phyloP scores from a whole-genome alignment of 1,140 invertebrate genomes.

The Gonatopus flavifemur region DNA sequence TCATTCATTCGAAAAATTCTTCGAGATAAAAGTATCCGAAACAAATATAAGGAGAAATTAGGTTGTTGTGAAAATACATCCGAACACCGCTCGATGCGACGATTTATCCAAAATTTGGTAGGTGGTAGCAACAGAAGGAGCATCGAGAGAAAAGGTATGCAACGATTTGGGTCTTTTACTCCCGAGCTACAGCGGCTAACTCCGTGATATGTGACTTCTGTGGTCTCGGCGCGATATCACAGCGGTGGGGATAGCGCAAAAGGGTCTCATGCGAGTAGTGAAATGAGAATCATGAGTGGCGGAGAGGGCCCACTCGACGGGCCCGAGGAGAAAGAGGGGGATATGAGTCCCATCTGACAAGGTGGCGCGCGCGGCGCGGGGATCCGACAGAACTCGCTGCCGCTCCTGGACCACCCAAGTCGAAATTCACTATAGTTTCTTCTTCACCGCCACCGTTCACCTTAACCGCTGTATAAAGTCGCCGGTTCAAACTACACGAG shows the following conservation, averaged over 20 bases:
- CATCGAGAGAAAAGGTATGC: not conserved
- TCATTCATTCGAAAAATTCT: no score
- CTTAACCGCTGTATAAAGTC: no score
- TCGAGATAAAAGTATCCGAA: no score
- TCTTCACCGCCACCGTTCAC: slow-evolving; percentile 32
- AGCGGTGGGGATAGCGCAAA: not conserved
- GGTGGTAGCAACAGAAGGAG: not conserved
- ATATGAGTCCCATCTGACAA: slow-evolving; percentile 33
- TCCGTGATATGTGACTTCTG: slow-evolving; percentile 8
- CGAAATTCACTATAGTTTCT: slow-evolving; percentile 54
- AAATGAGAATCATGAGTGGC: slow-evolving; percentile 3
- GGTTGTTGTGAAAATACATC: no score
- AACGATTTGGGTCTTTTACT: no score
- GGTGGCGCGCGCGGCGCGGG: slow-evolving; percentile 51
- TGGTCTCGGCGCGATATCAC: no score
- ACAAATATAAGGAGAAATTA: no score
- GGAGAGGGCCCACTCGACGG: slow-evolving; percentile 20
- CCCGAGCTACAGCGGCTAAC: no score
- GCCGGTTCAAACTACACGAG: no score
- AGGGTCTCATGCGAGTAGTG: slow-evolving; percentile 8
- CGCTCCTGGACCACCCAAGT: slow-evolving; percentile 56
- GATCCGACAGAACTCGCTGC: slow-evolving; percentile 49
- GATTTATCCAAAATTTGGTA: not conserved
- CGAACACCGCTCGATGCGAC: no score
- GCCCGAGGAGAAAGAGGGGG: slow-evolving; percentile 11